Evolutionary conservation across 2,888 invertebrate species (phyloP).

Genomic region (Pheosia tremula): DNA sequence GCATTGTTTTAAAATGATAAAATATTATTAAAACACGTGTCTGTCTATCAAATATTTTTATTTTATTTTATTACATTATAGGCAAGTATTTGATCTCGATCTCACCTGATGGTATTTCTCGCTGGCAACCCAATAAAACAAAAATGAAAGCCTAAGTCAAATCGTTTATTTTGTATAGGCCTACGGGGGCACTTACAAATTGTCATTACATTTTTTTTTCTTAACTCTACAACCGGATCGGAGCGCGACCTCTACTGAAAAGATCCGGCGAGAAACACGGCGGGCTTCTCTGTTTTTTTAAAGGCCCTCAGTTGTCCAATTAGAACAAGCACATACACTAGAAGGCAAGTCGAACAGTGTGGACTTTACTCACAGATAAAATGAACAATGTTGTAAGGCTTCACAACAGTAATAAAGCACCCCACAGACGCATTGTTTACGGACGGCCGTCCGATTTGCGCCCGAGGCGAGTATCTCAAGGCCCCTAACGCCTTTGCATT

Average conservation of each 20-base stretch:
- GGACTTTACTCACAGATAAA: conserved; percentile 41
- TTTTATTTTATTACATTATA: too few relatives aligned
- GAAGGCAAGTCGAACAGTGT: conserved; percentile 31
- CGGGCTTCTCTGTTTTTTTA: too few relatives aligned
- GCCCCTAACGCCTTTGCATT: conserved; percentile 32
- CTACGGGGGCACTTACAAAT: too few relatives aligned
- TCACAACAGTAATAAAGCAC: conserved; percentile 46
- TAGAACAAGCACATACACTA: conserved; percentile 28
- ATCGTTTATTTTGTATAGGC: too few relatives aligned
- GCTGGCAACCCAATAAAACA: conserved; percentile 9
- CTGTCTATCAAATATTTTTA: neutral
- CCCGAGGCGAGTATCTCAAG: conserved; percentile 23
- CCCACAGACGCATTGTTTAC: conserved; percentile 40
- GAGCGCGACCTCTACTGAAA: too few relatives aligned
- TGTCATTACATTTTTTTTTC: too few relatives aligned
- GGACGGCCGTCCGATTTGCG: conserved; percentile 23
- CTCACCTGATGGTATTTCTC: too few relatives aligned
- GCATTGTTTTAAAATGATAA: neutral
- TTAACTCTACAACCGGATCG: too few relatives aligned
- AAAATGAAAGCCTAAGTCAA: too few relatives aligned
- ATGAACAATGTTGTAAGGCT: conserved; percentile 40
- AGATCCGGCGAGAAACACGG: too few relatives aligned
- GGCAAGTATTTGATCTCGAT: too few relatives aligned
- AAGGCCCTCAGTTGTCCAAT: conserved; percentile 22
- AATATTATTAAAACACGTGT: neutral